phyloP scores from a whole-genome alignment of 2,797 vertebrate genomes.

The Leptatherina wallacei region DNA sequence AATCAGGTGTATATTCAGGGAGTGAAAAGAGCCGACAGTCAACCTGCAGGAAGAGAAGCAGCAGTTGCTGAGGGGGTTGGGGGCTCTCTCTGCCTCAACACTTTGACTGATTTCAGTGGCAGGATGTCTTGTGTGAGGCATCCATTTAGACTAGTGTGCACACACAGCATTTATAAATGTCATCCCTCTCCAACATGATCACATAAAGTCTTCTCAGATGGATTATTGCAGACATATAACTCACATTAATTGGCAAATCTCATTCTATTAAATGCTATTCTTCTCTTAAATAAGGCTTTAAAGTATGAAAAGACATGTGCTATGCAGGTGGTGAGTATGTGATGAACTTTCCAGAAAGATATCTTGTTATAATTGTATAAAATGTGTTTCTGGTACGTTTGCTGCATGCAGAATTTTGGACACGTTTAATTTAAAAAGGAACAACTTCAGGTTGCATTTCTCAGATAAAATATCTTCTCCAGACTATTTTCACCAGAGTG shows the following conservation, averaged over 20 bases:
- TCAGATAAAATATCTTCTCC: neutral
- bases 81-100: slow-evolving; percentile 45
- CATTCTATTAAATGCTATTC: slow-evolving; percentile 71
- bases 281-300: slow-evolving; percentile 67
- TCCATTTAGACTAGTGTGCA: slow-evolving; percentile 80
- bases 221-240: slow-evolving; percentile 77
- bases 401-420: slow-evolving; percentile 14
- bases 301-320: slow-evolving; percentile 58
- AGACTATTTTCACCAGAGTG: neutral
- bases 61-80: neutral
- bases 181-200: slow-evolving; percentile 77
- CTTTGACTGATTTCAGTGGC: slow-evolving; percentile 75
- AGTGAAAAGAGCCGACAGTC: neutral
- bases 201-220: slow-evolving; percentile 74
- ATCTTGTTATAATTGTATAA: slow-evolving; percentile 39
- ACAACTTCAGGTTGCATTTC: neutral
- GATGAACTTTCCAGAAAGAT: slow-evolving; percentile 48
- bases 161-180: slow-evolving; percentile 85
- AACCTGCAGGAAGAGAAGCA: slow-evolving; percentile 24
- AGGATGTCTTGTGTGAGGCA: slow-evolving; percentile 66
- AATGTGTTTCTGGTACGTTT: slow-evolving; percentile 34
- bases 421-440: neutral
- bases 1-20: slow-evolving; percentile 32
- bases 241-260: slow-evolving; percentile 79
- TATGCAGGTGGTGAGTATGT: slow-evolving; percentile 40